Evolutionary conservation across 2,113 vertebrate species (phyloP).

Genomic region (Callaeas wilsoni): DNA sequence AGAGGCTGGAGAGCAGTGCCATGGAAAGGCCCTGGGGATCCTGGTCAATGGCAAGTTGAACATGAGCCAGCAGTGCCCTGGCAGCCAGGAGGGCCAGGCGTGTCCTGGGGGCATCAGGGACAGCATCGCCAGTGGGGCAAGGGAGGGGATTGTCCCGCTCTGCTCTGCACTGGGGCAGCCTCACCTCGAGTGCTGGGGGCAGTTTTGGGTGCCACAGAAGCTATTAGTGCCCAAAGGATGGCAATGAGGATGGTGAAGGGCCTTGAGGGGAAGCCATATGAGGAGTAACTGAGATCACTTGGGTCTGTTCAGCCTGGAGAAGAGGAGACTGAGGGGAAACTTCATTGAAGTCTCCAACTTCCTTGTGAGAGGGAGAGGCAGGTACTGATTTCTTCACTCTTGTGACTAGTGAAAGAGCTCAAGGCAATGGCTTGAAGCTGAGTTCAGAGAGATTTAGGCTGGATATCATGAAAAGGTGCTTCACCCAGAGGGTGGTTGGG

Average conservation of each 20-base stretch:
- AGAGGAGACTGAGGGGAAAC: neutral
- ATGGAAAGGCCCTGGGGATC: neutral
- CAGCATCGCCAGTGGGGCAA: accelerated
- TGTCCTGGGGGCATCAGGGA: neutral
- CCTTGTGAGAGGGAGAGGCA: neutral
- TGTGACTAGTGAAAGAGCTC: neutral
- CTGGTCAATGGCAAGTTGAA: neutral
- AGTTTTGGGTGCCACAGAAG: neutral
- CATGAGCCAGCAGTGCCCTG: neutral
- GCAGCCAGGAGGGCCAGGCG: neutral
- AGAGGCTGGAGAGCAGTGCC: neutral
- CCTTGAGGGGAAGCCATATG: neutral
- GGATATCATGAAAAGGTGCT: neutral
- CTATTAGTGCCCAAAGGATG: neutral
- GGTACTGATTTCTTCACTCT: neutral
- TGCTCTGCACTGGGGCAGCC: neutral
- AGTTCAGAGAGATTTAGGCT: neutral
- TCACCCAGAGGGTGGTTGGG: accelerated
- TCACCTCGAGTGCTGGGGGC: neutral
- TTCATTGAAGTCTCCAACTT: neutral
- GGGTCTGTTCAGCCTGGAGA: neutral
- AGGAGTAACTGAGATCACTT: neutral
- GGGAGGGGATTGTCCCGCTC: neutral
- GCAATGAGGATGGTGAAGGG: accelerated
- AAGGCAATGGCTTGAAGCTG: neutral